Conservation (phyloP, 2,113 vertebrate genomes). For the Hippocampus mohnikei region DNA sequence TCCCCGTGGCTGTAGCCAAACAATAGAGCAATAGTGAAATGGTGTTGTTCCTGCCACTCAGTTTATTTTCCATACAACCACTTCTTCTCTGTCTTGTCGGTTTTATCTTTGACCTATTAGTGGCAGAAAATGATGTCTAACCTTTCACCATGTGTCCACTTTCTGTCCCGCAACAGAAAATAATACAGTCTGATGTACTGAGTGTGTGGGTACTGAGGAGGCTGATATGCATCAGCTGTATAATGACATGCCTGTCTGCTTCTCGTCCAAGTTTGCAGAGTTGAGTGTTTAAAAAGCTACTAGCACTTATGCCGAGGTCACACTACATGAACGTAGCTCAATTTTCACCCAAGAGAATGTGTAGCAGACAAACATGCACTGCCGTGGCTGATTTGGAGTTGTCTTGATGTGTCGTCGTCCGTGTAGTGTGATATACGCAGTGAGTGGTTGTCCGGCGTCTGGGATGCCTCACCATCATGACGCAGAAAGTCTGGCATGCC, state of each 20-base stretch:
- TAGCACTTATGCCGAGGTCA: too few species aligned
- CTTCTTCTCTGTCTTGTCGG: neutral
- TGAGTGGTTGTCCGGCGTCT: too few species aligned
- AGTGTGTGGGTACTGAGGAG: conserved; percentile 7
- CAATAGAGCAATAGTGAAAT: neutral
- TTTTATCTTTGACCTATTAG: conserved; percentile 9
- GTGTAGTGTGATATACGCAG: too few species aligned
- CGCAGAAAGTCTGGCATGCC: too few species aligned
- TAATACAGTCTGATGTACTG: conserved; percentile 18
- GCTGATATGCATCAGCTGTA: neutral
- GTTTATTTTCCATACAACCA: neutral
- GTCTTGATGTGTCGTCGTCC: too few species aligned
- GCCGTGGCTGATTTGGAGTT: too few species aligned
- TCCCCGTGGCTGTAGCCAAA: neutral
- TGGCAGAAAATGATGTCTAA: conserved; percentile 20
- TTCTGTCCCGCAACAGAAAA: conserved; percentile 14
- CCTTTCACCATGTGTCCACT: conserved; percentile 24
- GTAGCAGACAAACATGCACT: too few species aligned
- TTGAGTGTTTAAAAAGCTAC: too few species aligned
- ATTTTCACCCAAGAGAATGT: too few species aligned
- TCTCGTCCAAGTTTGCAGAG: neutral
- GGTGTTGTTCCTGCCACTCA: neutral
- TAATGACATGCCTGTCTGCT: neutral
- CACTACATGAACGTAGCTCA: too few species aligned
- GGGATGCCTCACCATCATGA: too few species aligned